Conservation (phyloP, 2,888 invertebrate genomes). For the Torymus aiolomorphi region DNA sequence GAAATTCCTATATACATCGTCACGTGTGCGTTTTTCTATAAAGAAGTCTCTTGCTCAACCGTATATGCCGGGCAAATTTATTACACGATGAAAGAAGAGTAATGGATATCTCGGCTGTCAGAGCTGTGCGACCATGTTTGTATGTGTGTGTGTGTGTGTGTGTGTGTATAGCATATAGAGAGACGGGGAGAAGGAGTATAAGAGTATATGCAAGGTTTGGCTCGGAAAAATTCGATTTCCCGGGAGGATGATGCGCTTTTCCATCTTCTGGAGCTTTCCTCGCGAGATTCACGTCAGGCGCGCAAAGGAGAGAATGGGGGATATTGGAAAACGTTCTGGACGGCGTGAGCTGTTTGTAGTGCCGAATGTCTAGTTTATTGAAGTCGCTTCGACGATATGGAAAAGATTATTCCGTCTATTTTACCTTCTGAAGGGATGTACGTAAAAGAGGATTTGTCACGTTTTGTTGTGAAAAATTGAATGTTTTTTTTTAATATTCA, state of each 20-base stretch:
- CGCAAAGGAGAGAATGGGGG: neutral
- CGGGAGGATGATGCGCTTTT: neutral
- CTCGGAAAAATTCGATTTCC: slow-evolving; percentile 12
- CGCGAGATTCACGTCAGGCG: too few relatives aligned
- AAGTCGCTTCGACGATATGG: too few relatives aligned
- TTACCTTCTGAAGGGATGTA: too few relatives aligned
- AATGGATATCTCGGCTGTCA: neutral
- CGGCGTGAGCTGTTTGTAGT: too few relatives aligned
- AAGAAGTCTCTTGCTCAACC: neutral
- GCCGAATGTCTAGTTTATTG: too few relatives aligned
- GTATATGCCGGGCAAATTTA: slow-evolving; percentile 1
- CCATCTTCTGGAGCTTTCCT: slow-evolving; percentile 4
- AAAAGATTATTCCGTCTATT: too few relatives aligned
- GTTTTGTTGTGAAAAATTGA: too few relatives aligned
- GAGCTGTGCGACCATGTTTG: too few relatives aligned
- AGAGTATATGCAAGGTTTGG: slow-evolving; percentile 10
- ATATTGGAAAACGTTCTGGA: too few relatives aligned
- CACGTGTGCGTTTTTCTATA: neutral
- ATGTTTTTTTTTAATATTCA: too few relatives aligned
- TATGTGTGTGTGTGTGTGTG: neutral
- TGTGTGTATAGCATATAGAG: neutral
- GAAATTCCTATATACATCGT: too few relatives aligned
- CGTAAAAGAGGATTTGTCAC: too few relatives aligned
- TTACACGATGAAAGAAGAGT: slow-evolving; percentile 16
- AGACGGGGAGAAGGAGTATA: neutral